Base-by-base conservation (phyloP, 1,140 invertebrate species). In the Carcinoscorpius rotundicauda region DNA sequence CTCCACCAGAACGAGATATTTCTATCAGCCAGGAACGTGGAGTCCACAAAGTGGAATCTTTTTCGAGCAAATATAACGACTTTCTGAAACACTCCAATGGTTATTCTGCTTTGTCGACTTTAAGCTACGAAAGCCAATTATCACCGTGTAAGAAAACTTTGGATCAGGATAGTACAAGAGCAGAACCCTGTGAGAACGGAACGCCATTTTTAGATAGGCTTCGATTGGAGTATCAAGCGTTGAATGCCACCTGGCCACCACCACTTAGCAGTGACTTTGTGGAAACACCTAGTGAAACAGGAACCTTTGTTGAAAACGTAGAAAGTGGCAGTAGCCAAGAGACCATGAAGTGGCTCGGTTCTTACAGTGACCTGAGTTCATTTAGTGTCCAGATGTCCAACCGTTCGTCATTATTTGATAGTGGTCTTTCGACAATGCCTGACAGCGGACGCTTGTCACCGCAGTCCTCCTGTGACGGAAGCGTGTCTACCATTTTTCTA, bases 311-410 rank as follows among this genome's bases (percentile, higher is more conserved):
- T 58, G 67, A 63, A 71, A 87, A 85, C 73, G 85, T 86, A 58
- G 67, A 66, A 1, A 85, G 85, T 4, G 76, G 75, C 48, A 73
- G 71, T 57, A 87, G 86, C 52, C 86, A 86, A 70, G 88, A 90
- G 72, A 89, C 88, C 5, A 76, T 89, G 3, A 90, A 90, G 77
- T 89, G 87, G 87, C 84, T 87, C 70, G 86, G 86, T 49, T 88
- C 86, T 5, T 85, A 85, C 78, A 87, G 85, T 72, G 87, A 88
- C 72, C 81, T 88, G 6, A 87, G 85, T 53, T 64, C 70, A 6
- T 67, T 71, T 9, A 69, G 68, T 11, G 65, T 69, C 50, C 70
- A 69, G 56, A 52, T 69, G 48, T 71, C 70, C 11, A 71, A 71
- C 56, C 65, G 68, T 29, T 66, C 64, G 50, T 71, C 70, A 11